Base-by-base conservation (phyloP, 2,888 invertebrate species). In the Abrostola triplasia region DNA sequence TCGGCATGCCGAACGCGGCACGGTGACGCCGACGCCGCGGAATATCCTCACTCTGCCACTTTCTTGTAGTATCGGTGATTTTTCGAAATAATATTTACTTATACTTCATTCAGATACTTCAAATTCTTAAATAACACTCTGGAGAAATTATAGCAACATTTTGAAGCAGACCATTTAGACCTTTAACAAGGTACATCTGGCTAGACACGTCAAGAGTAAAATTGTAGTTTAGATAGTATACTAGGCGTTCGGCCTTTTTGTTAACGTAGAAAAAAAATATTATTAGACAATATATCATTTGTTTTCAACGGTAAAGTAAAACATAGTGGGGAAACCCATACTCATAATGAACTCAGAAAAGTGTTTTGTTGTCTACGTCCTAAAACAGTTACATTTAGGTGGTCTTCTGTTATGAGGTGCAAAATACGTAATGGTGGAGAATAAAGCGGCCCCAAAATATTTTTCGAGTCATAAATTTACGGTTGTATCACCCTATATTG, bases 1-100 rank as follows among this genome's bases (percentile, higher is more conserved):
- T 93, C 90, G 89, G 92, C 92, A 80, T 86, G 85, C 76, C 83
- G 83, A 83, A 85, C 85, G 87, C 89, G 88, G 85, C 88, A 84
- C 86, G 81, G 77, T 84, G 86, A 87, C 89, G 88, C 87, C 88
- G 85, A 24, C 89, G 88, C 87, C 88, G 85, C 84, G 78, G 77
- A 79, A 83, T 84, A 84, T 85, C 80, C 82, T 82, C 79, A 76
- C 73, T 70, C 77, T 70, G 70, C 77, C 75, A 76, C 76, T 82
- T 79, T 71, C 70, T 79, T 76, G 70, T 73, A 68, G 66, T 65
- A 53, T 67, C 68, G 73, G 78, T 76, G 64, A 24, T 24, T 24
- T 24, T 24, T 24, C 24, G 24, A 24, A 2, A 24, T 24, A 24
- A 24, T 24, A 24, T 24, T 24, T 24, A 24, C 24, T 24, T 24